Percentiles rank a stretch among this genome's conserved stretches.
These are phyloP conservation scores for Archips crataeganus DNA, from an alignment of 2,888 invertebrate species.

Conservation along the genomic window DNA sequence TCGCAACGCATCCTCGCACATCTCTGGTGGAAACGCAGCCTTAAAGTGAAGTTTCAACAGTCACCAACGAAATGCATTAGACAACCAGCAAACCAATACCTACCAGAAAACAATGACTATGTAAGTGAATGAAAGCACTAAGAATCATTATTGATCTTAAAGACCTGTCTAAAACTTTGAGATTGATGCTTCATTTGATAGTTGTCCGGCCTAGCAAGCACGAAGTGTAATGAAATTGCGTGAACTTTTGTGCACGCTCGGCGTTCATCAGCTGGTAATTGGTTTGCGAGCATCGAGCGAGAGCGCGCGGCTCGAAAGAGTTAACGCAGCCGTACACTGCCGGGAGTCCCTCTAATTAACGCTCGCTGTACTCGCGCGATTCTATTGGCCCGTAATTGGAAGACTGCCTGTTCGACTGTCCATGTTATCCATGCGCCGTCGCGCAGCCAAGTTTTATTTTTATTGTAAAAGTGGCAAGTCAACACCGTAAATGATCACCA, in stretches of 20 bases:
- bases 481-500: constrained; percentile 5
- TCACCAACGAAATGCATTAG: background rate
- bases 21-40: too few relatives aligned
- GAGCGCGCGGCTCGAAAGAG: constrained; percentile 57
- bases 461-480: constrained; percentile 7
- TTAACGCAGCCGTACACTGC: constrained; percentile 55
- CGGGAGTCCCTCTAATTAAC: constrained; percentile 76
- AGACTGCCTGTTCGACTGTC: constrained; percentile 58
- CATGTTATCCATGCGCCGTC: constrained; percentile 47
- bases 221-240: constrained; percentile 73
- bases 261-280: constrained; percentile 78
- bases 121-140: background rate
- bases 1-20: too few relatives aligned
- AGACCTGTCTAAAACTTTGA: background rate
- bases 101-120: background rate
- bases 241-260: constrained; percentile 68
- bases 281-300: constrained; percentile 68
- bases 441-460: background rate
- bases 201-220: constrained; percentile 44
- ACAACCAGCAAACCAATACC: background rate
- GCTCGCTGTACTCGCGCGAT: constrained; percentile 55
- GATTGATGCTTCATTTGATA: background rate
- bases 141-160: background rate
- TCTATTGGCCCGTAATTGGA: constrained; percentile 67
- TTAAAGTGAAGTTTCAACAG: constrained; percentile 1